Base-by-base conservation (phyloP, 2,113 vertebrate genomes). In the Ammodytes dubius region DNA sequence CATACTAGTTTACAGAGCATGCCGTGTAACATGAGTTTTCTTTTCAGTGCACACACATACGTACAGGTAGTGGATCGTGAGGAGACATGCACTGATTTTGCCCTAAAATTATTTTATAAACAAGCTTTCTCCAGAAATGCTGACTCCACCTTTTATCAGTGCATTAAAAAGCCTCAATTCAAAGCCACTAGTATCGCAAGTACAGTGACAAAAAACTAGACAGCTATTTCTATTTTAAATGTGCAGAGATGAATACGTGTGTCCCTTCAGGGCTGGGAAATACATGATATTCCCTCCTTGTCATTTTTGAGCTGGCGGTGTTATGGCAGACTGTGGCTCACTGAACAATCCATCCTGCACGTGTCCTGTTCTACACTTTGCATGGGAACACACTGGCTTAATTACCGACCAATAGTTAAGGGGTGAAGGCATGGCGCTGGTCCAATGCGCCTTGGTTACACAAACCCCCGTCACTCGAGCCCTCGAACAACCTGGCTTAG, bases 401-500 rank as follows among this genome's bases (percentile, higher is more conserved):
- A 83, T 88, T 87, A 81, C 85, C 42, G 87, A 77, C 83, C 90
- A 90, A 79, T 83, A 68, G 71, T 77, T 47, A 70, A 79, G 27
- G 42, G 49, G 17, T 27, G 27, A 1, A 27, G 27, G 27, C 27
- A 53, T 42, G 63, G 81, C 40, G 43, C 39, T 17, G 52, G 70
- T 81, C 70, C 68, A 37, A 69, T 81, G 77, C 75, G 70, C n/a
- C 61, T 56, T 11, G 42, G 82, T 86, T 87, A 86, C 81, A 91
- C 81, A 92, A 86, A 94, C 80, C 88, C 57, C 88, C 57, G 70
- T 3, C 13, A 11, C 65, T 74, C 61, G 70, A 69, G 72, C 75
- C 27, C 70, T 67, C 58, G 76, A 77, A 89, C 90, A 85, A 64
- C 61, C 74, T 46, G 90, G 90, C 90, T 92, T 92, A 92, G 60